phyloP scores from a whole-genome alignment of 2,113 vertebrate species.

The Hemibagrus wyckioides region DNA sequence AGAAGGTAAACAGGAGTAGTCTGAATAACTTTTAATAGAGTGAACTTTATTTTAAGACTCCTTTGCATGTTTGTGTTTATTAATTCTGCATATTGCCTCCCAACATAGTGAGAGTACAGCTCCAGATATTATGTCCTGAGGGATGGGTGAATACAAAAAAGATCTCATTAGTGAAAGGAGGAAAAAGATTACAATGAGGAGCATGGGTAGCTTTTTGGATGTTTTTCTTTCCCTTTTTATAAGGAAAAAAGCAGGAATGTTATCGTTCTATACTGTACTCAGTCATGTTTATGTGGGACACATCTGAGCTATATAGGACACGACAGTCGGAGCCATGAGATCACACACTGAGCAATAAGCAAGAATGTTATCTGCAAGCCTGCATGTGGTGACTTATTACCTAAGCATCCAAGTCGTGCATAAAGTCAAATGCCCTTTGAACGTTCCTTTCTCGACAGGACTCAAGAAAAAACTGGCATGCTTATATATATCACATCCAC shows the following conservation, averaged over 20 bases:
- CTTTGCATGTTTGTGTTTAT: slow-evolving; percentile 32
- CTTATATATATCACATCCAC: background rate
- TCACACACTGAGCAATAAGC: background rate
- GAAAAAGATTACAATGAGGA: slow-evolving; percentile 28
- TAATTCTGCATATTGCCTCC: slow-evolving; percentile 34
- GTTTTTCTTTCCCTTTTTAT: slow-evolving; percentile 27
- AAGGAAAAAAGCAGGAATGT: background rate
- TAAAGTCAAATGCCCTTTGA: background rate
- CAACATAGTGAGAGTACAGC: slow-evolving; percentile 18
- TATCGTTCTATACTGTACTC: slow-evolving; percentile 13
- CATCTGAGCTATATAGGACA: slow-evolving; percentile 1
- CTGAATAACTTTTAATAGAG: slow-evolving; percentile 35
- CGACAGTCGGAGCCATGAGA: background rate
- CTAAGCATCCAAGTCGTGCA: background rate
- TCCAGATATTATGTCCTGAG: slow-evolving; percentile 35
- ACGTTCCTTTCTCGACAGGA: background rate
- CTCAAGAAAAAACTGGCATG: background rate
- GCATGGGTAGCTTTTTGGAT: background rate
- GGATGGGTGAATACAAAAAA: slow-evolving; percentile 19
- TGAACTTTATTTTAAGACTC: slow-evolving; percentile 1
- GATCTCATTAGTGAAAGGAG: slow-evolving; percentile 38
- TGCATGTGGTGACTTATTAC: background rate
- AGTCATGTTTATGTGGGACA: slow-evolving; percentile 8
- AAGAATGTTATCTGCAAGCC: background rate
- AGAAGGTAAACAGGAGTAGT: slow-evolving; percentile 4